phyloP scores from a whole-genome alignment of 2,797 vertebrate species.

The Lithobates sylvaticus region DNA sequence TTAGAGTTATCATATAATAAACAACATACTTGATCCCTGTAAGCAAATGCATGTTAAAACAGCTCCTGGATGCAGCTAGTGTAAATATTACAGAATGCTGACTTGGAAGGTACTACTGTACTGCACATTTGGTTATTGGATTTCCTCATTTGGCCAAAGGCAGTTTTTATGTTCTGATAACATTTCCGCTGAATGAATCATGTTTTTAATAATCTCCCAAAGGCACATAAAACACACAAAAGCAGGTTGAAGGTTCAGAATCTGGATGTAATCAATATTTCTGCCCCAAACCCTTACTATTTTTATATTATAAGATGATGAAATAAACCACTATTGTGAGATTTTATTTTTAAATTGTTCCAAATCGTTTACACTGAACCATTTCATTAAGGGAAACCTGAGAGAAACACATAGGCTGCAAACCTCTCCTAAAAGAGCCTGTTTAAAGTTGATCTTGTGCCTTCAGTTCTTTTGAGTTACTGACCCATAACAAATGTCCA shows the following conservation, averaged over 20 bases:
- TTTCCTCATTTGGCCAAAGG: conserved; percentile 45
- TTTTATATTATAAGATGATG: background rate
- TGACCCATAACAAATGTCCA: no score
- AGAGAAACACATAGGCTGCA: no score
- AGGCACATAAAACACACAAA: conserved; percentile 20
- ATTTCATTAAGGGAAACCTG: no score
- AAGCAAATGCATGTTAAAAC: conserved; percentile 39
- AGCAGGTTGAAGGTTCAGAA: conserved; percentile 8
- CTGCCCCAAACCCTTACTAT: background rate
- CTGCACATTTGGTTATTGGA: conserved; percentile 41
- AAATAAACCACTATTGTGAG: background rate
- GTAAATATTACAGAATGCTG: conserved; percentile 36
- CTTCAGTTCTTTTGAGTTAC: no score
- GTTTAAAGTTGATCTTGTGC: no score
- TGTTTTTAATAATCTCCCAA: conserved; percentile 49
- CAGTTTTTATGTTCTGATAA: conserved; percentile 47
- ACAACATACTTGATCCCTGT: conserved; percentile 43
- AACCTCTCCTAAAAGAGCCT: no score
- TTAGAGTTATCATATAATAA: conserved; percentile 32
- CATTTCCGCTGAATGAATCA: conserved; percentile 48
- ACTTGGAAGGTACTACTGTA: conserved; percentile 10
- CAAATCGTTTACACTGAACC: no score
- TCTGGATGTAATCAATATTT: conserved; percentile 20
- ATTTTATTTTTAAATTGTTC: background rate
- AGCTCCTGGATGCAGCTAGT: conserved; percentile 24